phyloP scores from a whole-genome alignment of 2,113 vertebrate genomes.

The Platysteira castanea region DNA sequence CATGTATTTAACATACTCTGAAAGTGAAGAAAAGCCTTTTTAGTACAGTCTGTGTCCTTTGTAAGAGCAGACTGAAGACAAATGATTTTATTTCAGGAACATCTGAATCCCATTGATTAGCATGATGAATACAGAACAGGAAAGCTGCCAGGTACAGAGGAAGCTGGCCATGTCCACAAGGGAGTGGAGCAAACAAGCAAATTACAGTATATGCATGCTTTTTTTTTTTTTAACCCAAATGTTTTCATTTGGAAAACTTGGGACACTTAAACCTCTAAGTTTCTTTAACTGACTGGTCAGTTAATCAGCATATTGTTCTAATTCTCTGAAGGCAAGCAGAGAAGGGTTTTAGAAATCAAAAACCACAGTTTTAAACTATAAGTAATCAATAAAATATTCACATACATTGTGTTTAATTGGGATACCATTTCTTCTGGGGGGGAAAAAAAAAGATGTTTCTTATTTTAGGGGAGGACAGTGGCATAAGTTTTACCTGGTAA shows the following conservation, averaged over 20 bases:
- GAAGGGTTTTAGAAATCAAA: neutral
- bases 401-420: neutral
- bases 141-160: constrained; percentile 52
- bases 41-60: neutral
- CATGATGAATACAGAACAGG: constrained; percentile 6
- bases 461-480: neutral
- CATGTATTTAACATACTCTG: neutral
- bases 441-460: neutral
- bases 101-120: constrained; percentile 48
- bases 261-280: neutral
- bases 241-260: constrained; percentile 3
- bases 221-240: neutral
- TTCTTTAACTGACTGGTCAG: neutral
- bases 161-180: constrained; percentile 39
- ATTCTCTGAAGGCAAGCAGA: neutral
- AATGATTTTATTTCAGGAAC: neutral
- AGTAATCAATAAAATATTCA: neutral
- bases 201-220: neutral
- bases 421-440: neutral
- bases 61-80: neutral
- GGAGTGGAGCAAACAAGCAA: constrained; percentile 30
- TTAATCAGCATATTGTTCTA: neutral
- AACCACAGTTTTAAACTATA: neutral
- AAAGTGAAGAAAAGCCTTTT: neutral
- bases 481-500: neutral